phyloP scores from a whole-genome alignment of 2,888 invertebrate species.

The Lamellibrachia columna region DNA sequence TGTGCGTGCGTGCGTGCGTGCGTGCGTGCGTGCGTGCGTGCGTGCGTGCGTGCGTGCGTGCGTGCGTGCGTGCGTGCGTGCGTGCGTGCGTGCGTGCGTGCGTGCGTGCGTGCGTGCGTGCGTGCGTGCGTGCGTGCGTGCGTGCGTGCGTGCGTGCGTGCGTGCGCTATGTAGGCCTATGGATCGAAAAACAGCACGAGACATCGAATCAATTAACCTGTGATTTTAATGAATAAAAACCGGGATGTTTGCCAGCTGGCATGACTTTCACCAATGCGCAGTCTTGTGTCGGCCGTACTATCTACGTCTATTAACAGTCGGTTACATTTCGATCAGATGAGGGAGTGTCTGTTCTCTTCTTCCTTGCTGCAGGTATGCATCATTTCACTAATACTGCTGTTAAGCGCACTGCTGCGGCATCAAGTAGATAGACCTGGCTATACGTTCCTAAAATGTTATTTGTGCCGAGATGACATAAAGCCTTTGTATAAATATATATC shows the following conservation, averaged over 20 bases:
- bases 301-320: background rate
- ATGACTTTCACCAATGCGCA: background rate
- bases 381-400: background rate
- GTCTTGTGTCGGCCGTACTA: background rate
- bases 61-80: background rate
- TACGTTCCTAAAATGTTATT: too few species aligned
- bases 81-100: background rate
- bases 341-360: background rate
- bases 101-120: conserved; percentile 17
- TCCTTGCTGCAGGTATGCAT: background rate
- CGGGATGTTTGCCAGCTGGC: background rate
- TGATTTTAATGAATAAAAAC: background rate
- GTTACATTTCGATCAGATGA: background rate
- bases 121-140: conserved; percentile 13
- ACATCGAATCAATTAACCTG: background rate
- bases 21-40: conserved; percentile 17
- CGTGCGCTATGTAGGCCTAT: background rate
- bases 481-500: background rate
- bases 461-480: too few species aligned
- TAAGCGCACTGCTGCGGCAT: background rate
- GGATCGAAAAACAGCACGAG: too few species aligned
- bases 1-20: background rate
- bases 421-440: too few species aligned
- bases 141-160: background rate
- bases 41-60: background rate